phyloP scores from a whole-genome alignment of 2,888 invertebrate genomes.

The Magallana nippona region DNA sequence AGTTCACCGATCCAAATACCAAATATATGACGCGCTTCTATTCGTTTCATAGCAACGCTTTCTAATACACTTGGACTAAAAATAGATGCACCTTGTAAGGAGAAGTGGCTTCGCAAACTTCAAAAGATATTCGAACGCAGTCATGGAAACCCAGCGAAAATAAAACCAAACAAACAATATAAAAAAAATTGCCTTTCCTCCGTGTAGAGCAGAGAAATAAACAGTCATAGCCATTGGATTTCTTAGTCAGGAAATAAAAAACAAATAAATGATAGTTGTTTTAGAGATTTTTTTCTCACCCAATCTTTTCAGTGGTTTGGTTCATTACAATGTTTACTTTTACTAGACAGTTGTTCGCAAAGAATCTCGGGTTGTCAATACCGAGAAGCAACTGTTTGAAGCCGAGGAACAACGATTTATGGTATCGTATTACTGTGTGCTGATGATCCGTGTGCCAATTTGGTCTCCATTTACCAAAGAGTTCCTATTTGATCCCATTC shows the following conservation, averaged over 20 bases:
- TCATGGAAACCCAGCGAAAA: slow-evolving; percentile 7
- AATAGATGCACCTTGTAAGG: slow-evolving; percentile 33
- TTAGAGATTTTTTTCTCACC: too few relatives aligned
- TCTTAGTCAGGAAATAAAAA: too few relatives aligned
- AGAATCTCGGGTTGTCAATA: slow-evolving; percentile 47
- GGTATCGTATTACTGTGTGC: slow-evolving; percentile 49
- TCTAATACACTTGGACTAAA: slow-evolving; percentile 22
- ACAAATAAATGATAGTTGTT: too few relatives aligned
- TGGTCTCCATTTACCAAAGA: neutral
- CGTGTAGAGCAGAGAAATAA: too few relatives aligned
- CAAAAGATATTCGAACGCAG: slow-evolving; percentile 25
- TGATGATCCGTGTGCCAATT: slow-evolving; percentile 16
- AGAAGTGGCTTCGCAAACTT: slow-evolving; percentile 23
- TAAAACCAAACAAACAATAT: slow-evolving; percentile 2
- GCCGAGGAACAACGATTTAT: slow-evolving; percentile 54
- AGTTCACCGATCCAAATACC: slow-evolving; percentile 20
- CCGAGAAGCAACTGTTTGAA: slow-evolving; percentile 54
- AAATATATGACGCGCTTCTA: slow-evolving; percentile 1
- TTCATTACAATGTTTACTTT: slow-evolving; percentile 35
- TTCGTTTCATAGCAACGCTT: slow-evolving; percentile 35
- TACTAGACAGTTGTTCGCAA: slow-evolving; percentile 45
- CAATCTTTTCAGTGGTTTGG: neutral
- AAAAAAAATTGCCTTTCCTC: too few relatives aligned
- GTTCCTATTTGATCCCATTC: neutral
- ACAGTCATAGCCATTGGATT: too few relatives aligned